Conservation (phyloP, 2,797 vertebrate genomes). For the Crypturellus tataupa region DNA sequence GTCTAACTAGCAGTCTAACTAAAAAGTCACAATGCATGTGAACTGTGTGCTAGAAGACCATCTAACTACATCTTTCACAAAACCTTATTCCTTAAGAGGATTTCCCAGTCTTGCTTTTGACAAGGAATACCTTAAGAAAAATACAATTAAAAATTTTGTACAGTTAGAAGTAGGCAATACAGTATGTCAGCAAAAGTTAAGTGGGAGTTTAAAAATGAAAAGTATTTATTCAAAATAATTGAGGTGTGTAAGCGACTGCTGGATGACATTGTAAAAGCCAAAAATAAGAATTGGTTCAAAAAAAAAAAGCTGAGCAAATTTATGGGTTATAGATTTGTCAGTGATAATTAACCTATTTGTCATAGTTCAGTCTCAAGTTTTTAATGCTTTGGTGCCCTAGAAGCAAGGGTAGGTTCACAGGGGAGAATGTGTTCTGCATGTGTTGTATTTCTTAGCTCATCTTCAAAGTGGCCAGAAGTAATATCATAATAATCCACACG, state of each 20-base stretch:
- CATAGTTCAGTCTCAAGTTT: background rate
- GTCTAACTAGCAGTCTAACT: background rate
- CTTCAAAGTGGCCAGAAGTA: background rate
- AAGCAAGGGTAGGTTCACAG: background rate
- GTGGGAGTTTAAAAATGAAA: background rate
- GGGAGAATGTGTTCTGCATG: fast-evolving
- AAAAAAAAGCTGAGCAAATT: background rate
- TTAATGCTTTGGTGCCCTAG: background rate
- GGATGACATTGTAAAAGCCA: background rate
- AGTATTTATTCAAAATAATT: background rate
- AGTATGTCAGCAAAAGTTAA: background rate
- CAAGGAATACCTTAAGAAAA: background rate
- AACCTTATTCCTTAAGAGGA: background rate
- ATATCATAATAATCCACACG: background rate
- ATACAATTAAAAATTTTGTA: background rate
- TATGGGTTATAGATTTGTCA: background rate
- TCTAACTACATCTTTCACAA: background rate
- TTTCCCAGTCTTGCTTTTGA: background rate
- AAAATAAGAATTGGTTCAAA: background rate
- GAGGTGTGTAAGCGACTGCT: background rate
- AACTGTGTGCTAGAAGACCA: background rate
- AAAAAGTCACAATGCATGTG: background rate
- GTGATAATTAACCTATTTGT: background rate
- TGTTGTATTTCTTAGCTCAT: background rate
- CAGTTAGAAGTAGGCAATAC: background rate